Evolutionary conservation across 2,888 invertebrate species (phyloP).

Genomic region (Sphaeridia pumilis): DNA sequence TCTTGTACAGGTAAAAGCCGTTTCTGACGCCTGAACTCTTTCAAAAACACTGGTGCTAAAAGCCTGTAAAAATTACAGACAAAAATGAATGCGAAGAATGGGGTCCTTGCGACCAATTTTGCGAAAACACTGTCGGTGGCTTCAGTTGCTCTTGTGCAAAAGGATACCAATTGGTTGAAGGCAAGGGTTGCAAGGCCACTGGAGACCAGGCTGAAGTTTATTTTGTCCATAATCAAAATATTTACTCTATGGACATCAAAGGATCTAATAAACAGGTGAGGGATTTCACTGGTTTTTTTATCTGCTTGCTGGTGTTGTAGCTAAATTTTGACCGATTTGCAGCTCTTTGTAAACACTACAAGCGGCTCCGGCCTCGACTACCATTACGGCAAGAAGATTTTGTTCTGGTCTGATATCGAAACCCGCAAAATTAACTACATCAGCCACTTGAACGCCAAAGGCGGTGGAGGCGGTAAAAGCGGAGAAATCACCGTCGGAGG

Average conservation of each 20-base stretch:
- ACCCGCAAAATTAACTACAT: constrained; percentile 44
- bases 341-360: constrained; percentile 63
- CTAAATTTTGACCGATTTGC: too few relatives aligned
- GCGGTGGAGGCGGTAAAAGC: constrained; percentile 4
- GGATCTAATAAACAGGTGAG: constrained; percentile 45
- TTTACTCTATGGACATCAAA: constrained; percentile 57
- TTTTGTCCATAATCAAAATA: constrained; percentile 58
- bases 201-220: constrained; percentile 45
- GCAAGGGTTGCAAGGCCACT: constrained; percentile 48
- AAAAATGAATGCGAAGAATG: constrained; percentile 82
- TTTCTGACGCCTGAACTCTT: too few relatives aligned
- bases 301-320: neutral
- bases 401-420: constrained; percentile 84
- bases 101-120: constrained; percentile 91
- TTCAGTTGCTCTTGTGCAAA: constrained; percentile 72
- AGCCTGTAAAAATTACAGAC: constrained; percentile 46
- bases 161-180: constrained; percentile 56
- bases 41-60: too few relatives aligned
- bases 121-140: constrained; percentile 70
- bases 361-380: constrained; percentile 76
- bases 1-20: constrained; percentile 69
- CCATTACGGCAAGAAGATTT: constrained; percentile 59
- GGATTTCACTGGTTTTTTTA: neutral
- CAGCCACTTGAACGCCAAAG: constrained; percentile 14
- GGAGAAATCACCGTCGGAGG: constrained; percentile 14